phyloP scores from a whole-genome alignment of 2,113 vertebrate genomes.

The Urocolius indicus region DNA sequence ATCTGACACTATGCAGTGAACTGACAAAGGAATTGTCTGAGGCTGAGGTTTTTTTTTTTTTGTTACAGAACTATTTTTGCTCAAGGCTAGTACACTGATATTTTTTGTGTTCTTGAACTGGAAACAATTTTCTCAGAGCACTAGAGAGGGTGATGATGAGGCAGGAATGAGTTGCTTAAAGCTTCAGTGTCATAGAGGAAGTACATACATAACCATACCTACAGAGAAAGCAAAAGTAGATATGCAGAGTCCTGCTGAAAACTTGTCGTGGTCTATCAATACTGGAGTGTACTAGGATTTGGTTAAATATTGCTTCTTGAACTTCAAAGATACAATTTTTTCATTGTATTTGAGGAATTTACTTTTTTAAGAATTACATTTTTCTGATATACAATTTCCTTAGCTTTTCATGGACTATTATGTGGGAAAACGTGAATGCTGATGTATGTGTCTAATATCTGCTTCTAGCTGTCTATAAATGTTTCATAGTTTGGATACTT shows the following conservation, averaged over 20 bases:
- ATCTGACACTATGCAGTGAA: not conserved
- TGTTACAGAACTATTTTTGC: not conserved
- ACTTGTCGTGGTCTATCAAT: not conserved
- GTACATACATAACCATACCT: not conserved
- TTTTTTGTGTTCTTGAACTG: not conserved
- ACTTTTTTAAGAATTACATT: not conserved
- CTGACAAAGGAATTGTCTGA: not conserved
- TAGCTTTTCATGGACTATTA: not conserved
- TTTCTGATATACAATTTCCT: not conserved
- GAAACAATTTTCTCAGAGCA: not conserved
- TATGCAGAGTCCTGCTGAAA: not conserved
- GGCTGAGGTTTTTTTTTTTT: not conserved
- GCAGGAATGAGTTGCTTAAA: not conserved
- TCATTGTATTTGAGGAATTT: not conserved
- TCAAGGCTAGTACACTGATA: not conserved
- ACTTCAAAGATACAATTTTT: not conserved
- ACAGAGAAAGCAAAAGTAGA: not conserved
- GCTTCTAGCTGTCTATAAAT: not conserved
- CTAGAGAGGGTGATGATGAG: not conserved
- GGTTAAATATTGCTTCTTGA: not conserved
- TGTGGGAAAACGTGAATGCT: not conserved
- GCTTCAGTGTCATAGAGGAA: not conserved
- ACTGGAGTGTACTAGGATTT: not conserved
- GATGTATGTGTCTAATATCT: not conserved
- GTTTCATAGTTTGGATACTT: not conserved